Conservation (phyloP, 37 sponge, comb jelly and placozoan species). For the Chondrilla cf. caribensis region DNA sequence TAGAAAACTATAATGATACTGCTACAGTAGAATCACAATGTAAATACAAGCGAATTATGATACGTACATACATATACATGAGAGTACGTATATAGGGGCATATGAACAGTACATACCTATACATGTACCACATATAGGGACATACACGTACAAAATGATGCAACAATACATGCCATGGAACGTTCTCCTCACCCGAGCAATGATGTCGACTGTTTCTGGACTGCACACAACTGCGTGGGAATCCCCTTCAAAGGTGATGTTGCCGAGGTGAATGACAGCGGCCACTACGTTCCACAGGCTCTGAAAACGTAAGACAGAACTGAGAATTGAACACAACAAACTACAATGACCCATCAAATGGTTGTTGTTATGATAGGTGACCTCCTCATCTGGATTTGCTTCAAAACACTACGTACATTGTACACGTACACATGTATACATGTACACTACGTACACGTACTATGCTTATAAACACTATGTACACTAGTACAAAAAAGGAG, state of each 20-base stretch:
- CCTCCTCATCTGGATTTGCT: too few relatives aligned
- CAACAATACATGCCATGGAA: too few relatives aligned
- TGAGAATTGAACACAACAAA: too few relatives aligned
- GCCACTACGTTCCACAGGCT: constrained; percentile 60
- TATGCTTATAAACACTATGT: neutral
- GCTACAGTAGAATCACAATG: too few relatives aligned
- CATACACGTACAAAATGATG: too few relatives aligned
- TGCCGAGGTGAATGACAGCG: constrained; percentile 63
- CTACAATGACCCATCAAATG: too few relatives aligned
- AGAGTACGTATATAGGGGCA: too few relatives aligned
- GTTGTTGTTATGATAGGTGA: too few relatives aligned
- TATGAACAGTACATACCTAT: neutral
- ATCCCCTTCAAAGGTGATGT: constrained; percentile 29
- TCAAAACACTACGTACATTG: too few relatives aligned
- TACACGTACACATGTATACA: neutral
- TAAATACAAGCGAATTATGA: too few relatives aligned
- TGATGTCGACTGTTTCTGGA: neutral
- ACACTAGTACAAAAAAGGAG: neutral
- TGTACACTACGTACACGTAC: neutral
- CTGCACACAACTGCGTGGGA: constrained; percentile 10
- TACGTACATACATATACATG: neutral
- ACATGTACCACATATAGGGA: too few relatives aligned
- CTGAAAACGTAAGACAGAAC: constrained; percentile 24
- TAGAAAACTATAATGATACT: too few relatives aligned
- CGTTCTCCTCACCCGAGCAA: constrained; percentile 38